phyloP scores from a whole-genome alignment of 2,888 invertebrate species.

The Synanthedon myopaeformis region DNA sequence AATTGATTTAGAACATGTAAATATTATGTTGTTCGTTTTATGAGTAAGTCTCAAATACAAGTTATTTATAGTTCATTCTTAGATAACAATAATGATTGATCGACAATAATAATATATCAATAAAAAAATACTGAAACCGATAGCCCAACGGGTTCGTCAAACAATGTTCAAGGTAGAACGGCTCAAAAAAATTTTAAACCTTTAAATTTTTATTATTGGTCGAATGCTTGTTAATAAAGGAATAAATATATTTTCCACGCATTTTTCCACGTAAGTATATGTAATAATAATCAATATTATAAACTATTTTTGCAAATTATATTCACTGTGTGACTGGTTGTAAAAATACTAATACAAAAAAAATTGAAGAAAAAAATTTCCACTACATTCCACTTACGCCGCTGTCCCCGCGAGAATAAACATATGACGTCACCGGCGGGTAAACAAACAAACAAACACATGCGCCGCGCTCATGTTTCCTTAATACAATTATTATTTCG shows the following conservation, averaged over 20 bases:
- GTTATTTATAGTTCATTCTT: no score
- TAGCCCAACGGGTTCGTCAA: not conserved
- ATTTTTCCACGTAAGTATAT: no score
- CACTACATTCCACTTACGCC: slow-evolving; percentile 19
- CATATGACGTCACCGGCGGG: slow-evolving; percentile 70
- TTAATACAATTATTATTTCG: slow-evolving; percentile 71
- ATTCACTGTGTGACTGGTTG: not conserved
- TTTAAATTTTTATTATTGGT: no score
- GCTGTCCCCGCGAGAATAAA: slow-evolving; percentile 62
- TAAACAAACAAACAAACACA: slow-evolving; percentile 73
- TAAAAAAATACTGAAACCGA: not conserved
- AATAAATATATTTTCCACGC: no score
- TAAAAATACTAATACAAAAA: slow-evolving; percentile 2
- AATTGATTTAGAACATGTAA: no score
- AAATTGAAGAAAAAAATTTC: slow-evolving; percentile 5
- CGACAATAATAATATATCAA: not conserved
- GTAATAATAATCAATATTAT: no score
- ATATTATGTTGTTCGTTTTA: no score
- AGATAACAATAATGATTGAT: not conserved
- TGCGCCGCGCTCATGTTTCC: slow-evolving; percentile 71
- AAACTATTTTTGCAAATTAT: not conserved
- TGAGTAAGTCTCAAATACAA: no score
- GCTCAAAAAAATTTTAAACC: no score
- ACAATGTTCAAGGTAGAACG: not conserved
- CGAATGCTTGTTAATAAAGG: no score